These are phyloP conservation scores for Osmerus eperlanus DNA, from an alignment of 2,113 vertebrate species.

Conservation along the genomic window DNA sequence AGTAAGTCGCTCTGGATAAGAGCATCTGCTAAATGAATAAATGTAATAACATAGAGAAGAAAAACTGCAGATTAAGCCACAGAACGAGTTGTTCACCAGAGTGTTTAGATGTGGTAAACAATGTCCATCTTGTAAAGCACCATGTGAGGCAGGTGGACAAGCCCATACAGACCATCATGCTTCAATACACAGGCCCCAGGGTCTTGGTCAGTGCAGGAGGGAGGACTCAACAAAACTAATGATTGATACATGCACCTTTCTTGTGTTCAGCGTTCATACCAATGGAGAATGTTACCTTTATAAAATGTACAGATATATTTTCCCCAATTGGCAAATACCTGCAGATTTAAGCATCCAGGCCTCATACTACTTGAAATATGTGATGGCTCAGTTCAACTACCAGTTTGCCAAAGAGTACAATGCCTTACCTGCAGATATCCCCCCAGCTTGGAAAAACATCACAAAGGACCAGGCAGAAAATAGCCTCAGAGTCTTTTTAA, in stretches of 20 bases:
- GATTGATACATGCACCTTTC: conserved; percentile 36
- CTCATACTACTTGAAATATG: conserved; percentile 71
- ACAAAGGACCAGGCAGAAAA: conserved; percentile 31
- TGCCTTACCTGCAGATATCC: conserved; percentile 50
- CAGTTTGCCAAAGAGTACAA: conserved; percentile 32
- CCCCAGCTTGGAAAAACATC: conserved; percentile 42
- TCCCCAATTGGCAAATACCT: conserved; percentile 64
- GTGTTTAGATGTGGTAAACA: conserved; percentile 70
- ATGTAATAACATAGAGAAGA: not conserved
- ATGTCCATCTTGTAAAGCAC: conserved; percentile 67
- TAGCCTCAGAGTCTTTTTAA: conserved; percentile 54
- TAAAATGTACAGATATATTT: conserved; percentile 47
- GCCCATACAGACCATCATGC: conserved; percentile 51
- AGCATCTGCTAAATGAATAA: no score
- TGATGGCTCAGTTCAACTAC: conserved; percentile 49
- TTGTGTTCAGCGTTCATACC: conserved; percentile 27
- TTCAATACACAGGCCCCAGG: conserved; percentile 50
- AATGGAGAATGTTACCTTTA: accelerated
- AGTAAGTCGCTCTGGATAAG: no score
- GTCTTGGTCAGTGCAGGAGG: no score
- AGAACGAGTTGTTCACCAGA: conserved; percentile 52
- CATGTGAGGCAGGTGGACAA: conserved; percentile 64
- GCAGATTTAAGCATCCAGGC: conserved; percentile 59
- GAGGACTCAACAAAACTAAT: no score
- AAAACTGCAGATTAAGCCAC: conserved; percentile 43